Conservation (phyloP, 2,113 vertebrate genomes). For the Ammospiza nelsoni region DNA sequence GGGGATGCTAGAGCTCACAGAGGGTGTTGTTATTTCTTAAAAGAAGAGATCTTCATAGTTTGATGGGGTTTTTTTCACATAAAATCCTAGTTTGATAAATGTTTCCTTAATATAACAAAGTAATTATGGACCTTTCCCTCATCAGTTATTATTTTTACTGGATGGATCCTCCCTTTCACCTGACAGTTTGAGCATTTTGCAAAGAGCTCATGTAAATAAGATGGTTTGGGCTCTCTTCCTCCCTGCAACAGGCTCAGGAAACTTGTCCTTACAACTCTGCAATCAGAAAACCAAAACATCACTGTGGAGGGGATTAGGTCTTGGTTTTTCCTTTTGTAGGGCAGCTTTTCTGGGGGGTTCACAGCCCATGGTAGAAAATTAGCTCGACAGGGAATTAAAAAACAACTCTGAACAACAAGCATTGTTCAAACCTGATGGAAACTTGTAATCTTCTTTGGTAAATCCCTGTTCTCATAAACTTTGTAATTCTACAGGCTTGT, state of each 20-base stretch:
- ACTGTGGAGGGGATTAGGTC: not conserved
- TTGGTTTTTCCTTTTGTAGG: not conserved
- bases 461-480: conserved; percentile 17
- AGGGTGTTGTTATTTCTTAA: not conserved
- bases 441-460: conserved; percentile 64
- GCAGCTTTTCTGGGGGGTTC: conserved; percentile 3
- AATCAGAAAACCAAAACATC: not conserved
- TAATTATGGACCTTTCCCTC: not conserved
- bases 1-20: not conserved
- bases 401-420: not conserved
- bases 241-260: not conserved
- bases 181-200: not conserved
- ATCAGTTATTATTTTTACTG: not conserved
- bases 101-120: not conserved
- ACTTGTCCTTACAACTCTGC: not conserved
- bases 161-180: not conserved
- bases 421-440: conserved; percentile 5
- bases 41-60: not conserved
- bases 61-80: not conserved
- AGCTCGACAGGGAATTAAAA: not conserved
- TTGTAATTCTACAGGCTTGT: not conserved
- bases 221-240: not conserved
- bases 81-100: not conserved
- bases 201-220: not conserved
- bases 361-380: not conserved